Conservation (phyloP, 2,888 invertebrate genomes). For the Monochamus alternatus region DNA sequence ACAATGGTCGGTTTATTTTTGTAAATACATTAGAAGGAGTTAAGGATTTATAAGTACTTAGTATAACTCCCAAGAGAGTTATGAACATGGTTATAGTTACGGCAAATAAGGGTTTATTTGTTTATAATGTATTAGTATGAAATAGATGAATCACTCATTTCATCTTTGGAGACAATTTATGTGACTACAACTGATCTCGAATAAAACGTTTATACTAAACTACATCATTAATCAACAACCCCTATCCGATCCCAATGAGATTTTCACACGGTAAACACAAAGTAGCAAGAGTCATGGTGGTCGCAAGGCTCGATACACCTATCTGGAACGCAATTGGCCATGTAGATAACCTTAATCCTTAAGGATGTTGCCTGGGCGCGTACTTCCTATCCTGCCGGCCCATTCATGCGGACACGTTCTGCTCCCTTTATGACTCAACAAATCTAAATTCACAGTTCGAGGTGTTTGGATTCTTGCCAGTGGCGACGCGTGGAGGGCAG, state of each 20-base stretch:
- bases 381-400: slow-evolving; percentile 42
- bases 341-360: slow-evolving; percentile 49
- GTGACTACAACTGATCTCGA: too few relatives aligned
- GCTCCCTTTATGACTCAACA: slow-evolving; percentile 44
- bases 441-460: slow-evolving; percentile 35
- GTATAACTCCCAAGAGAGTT: too few relatives aligned
- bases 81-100: too few relatives aligned
- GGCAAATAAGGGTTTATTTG: too few relatives aligned
- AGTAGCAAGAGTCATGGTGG: slow-evolving; percentile 26
- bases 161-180: too few relatives aligned
- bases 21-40: too few relatives aligned
- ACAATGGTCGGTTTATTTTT: too few relatives aligned
- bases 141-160: too few relatives aligned
- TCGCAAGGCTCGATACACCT: slow-evolving; percentile 39
- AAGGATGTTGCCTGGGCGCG: slow-evolving; percentile 46
- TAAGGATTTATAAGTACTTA: too few relatives aligned
- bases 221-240: not conserved
- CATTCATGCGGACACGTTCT: slow-evolving; percentile 54
- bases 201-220: too few relatives aligned
- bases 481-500: not conserved
- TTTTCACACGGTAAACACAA: slow-evolving; percentile 19
- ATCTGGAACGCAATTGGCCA: slow-evolving; percentile 40
- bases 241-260: not conserved
- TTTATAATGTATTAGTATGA: too few relatives aligned
- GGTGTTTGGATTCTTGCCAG: not conserved